These are phyloP conservation scores for Poecilia picta DNA, from an alignment of 2,797 vertebrate genomes.

Conservation along the genomic window DNA sequence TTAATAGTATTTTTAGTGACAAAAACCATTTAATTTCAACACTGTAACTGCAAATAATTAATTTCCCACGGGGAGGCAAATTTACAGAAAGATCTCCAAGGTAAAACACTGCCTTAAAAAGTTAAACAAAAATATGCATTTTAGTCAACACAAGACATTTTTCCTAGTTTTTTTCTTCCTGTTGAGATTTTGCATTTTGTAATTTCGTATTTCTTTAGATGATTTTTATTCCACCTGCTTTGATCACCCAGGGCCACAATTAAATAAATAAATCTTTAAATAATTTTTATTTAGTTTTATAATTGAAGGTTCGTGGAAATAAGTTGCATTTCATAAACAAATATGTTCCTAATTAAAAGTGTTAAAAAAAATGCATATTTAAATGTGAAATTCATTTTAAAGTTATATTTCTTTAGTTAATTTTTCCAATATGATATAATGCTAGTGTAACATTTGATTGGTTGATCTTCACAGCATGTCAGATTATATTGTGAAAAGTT, in stretches of 20 bases:
- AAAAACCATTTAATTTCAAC: not conserved
- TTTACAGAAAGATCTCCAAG: not conserved
- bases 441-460: not conserved
- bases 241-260: not conserved
- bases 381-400: not conserved
- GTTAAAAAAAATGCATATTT: not conserved
- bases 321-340: not conserved
- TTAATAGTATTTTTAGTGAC: not conserved
- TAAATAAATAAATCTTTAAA: slow-evolving; percentile 2
- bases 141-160: not conserved
- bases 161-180: not conserved
- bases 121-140: not conserved
- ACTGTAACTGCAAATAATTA: not conserved
- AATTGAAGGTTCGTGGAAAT: too few relatives aligned
- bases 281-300: not conserved
- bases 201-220: not conserved
- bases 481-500: not conserved
- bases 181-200: not conserved
- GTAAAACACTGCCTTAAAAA: not conserved
- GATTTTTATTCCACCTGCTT: not conserved
- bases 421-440: not conserved
- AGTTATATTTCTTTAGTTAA: not conserved
- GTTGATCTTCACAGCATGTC: not conserved
- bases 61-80: not conserved
- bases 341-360: not conserved